Evolutionary conservation across 2,888 invertebrate species (phyloP), one percentile per base, ranked within the genome.

Genomic region (Ormia ochracea): DNA sequence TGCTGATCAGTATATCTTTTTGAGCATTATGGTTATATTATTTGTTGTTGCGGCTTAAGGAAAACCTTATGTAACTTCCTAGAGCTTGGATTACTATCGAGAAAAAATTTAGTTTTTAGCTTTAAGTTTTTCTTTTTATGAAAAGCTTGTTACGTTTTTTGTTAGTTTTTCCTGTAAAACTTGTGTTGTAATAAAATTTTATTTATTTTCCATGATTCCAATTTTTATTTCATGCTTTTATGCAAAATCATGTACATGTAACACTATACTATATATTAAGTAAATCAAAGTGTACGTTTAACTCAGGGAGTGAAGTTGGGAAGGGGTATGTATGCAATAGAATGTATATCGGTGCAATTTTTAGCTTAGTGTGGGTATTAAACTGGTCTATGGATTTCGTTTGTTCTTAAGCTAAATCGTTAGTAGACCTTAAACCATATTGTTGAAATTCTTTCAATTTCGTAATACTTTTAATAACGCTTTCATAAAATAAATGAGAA

Each of bases 191-290:
- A 72, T 80, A 76, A 76, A 72, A 72, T 68, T 72, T 76, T 61
- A 80, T 80, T 75, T 76, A 72, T 80, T 75, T 76, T 80, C 48
- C 75, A 61, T 48, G 66, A 75, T 66, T 80, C 50, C 56, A 72
- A 61, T 63, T 72, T 36, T 50, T 54, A 48, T 65, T 65, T 75
- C 36, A 31, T 43, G 21, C 9, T 43, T 9, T 54, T 59, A 52
- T 59, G 63, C 19, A 58, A 50, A 66, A 36, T 19, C 33, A 54
- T 54, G 45, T 56, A 9, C 19, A 12, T 31, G 33, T 59, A 59
- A 31, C 50, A 19, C 31, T 36, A 31, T 41, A 19, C 31, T 36
- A 3, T 23, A 21, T 36, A 14, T 26, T 28, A 26, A 48, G 21
- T 38, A 17, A 28, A 41, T 48, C 19, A 4, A 10, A 23, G 14